phyloP scores from a whole-genome alignment of 2,888 invertebrate species.

The Chrysolina americana region DNA sequence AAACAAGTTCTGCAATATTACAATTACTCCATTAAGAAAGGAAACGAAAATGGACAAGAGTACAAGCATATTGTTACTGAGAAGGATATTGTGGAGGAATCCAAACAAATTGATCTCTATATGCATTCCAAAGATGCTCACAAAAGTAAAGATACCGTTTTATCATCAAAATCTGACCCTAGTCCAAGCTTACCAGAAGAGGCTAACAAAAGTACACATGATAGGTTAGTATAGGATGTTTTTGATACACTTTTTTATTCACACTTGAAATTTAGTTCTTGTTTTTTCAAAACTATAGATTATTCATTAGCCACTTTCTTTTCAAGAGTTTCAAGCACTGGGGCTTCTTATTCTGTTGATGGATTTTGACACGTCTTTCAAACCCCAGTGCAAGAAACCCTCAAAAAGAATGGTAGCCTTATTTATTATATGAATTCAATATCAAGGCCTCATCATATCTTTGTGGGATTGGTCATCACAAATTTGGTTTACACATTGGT shows the following conservation, averaged over 20 bases:
- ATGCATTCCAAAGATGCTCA: slow-evolving; percentile 81
- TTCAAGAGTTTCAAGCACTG: no score
- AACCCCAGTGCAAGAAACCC: no score
- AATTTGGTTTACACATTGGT: no score
- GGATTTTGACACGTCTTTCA: no score
- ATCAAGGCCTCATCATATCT: no score
- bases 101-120: slow-evolving; percentile 85
- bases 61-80: slow-evolving; percentile 89
- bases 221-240: slow-evolving; percentile 27
- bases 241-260: no score
- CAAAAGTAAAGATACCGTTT: slow-evolving; percentile 73
- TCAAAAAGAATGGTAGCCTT: background rate
- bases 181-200: slow-evolving; percentile 17
- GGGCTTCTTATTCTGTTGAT: no score
- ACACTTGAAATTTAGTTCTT: no score
- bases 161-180: slow-evolving; percentile 50
- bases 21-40: slow-evolving; percentile 89
- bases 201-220: slow-evolving; percentile 28
- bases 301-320: no score
- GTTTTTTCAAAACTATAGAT: no score
- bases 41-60: slow-evolving; percentile 78
- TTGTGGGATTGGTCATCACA: no score
- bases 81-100: slow-evolving; percentile 85
- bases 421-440: no score
- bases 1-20: slow-evolving; percentile 93